phyloP scores from a whole-genome alignment of 2,888 invertebrate genomes.

The Spodoptera exigua region DNA sequence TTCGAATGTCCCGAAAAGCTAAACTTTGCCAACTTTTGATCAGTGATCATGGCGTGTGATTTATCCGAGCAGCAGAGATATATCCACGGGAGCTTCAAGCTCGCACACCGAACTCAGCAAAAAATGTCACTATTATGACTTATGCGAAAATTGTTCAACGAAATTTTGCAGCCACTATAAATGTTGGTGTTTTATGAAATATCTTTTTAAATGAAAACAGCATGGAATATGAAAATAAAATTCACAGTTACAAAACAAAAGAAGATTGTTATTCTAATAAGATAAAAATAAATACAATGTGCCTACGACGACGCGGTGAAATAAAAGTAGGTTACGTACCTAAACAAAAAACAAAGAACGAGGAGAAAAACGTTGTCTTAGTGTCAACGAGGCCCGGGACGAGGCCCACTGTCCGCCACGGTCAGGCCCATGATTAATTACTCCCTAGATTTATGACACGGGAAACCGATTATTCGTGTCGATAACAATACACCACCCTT shows the following conservation, averaged over 20 bases:
- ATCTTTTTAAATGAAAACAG: constrained; percentile 43
- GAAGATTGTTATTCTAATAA: background rate
- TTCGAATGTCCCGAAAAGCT: constrained; percentile 75
- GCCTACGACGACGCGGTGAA: constrained; percentile 2
- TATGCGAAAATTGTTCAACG: constrained; percentile 67
- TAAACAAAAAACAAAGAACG: constrained; percentile 35
- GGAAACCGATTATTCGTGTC: constrained; percentile 68
- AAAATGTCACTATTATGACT: constrained; percentile 70
- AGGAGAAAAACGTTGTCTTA: constrained; percentile 49
- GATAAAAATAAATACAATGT: constrained; percentile 11
- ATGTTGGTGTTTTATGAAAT: constrained; percentile 56
- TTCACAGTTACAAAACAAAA: constrained; percentile 1
- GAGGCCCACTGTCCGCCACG: constrained; percentile 59
- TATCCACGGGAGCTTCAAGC: constrained; percentile 60
- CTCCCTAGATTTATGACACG: constrained; percentile 72
- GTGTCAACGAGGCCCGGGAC: constrained; percentile 42
- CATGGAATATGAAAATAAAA: constrained; percentile 4
- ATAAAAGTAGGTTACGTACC: constrained; percentile 36
- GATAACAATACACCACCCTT: constrained; percentile 56
- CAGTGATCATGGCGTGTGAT: constrained; percentile 77
- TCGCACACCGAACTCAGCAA: constrained; percentile 58
- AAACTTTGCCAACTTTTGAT: constrained; percentile 79
- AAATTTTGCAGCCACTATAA: constrained; percentile 59
- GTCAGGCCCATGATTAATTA: constrained; percentile 73
- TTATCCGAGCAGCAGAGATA: constrained; percentile 71